These are phyloP conservation scores for Eilema caniola DNA, from an alignment of 2,888 invertebrate species.

Conservation along the genomic window DNA sequence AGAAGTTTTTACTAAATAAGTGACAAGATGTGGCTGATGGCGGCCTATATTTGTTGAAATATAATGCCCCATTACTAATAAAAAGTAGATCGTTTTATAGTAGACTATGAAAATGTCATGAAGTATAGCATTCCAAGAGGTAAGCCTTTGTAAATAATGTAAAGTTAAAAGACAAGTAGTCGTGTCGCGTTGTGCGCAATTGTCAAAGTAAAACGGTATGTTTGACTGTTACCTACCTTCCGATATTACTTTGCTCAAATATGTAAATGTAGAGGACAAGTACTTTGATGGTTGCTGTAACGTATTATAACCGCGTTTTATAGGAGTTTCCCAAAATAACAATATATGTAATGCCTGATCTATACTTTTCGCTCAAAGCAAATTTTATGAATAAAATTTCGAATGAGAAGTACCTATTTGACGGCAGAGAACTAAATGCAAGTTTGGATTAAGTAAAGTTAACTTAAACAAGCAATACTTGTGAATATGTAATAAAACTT, in stretches of 20 bases:
- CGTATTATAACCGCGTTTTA: slow-evolving; percentile 34
- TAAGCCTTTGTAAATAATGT: slow-evolving; percentile 60
- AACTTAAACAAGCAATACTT: background rate
- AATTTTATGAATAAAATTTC: background rate
- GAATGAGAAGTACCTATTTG: slow-evolving; percentile 1
- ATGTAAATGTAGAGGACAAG: slow-evolving; percentile 18
- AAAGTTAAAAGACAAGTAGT: slow-evolving; percentile 57
- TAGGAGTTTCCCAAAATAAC: slow-evolving; percentile 29
- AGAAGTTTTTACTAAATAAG: slow-evolving; percentile 41
- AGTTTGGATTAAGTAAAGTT: background rate
- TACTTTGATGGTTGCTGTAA: slow-evolving; percentile 45
- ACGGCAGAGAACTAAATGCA: background rate
- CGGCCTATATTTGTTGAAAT: slow-evolving; percentile 49
- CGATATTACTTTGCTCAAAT: slow-evolving; percentile 51
- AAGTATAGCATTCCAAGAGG: slow-evolving; percentile 66
- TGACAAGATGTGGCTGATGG: slow-evolving; percentile 34
- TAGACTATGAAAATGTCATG: slow-evolving; percentile 49
- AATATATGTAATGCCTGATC: no score
- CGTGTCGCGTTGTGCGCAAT: slow-evolving; percentile 42
- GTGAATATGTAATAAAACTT: background rate
- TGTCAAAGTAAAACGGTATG: slow-evolving; percentile 35
- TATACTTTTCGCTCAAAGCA: slow-evolving; percentile 5
- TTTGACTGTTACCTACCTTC: slow-evolving; percentile 26
- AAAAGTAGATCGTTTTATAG: slow-evolving; percentile 46
- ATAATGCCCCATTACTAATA: slow-evolving; percentile 45